A percentile compares a stretch with the other conserved stretches of the same genome.
These are phyloP conservation scores for Papilio polytes DNA, from an alignment of 1,140 invertebrate species.

Conservation along the genomic window DNA sequence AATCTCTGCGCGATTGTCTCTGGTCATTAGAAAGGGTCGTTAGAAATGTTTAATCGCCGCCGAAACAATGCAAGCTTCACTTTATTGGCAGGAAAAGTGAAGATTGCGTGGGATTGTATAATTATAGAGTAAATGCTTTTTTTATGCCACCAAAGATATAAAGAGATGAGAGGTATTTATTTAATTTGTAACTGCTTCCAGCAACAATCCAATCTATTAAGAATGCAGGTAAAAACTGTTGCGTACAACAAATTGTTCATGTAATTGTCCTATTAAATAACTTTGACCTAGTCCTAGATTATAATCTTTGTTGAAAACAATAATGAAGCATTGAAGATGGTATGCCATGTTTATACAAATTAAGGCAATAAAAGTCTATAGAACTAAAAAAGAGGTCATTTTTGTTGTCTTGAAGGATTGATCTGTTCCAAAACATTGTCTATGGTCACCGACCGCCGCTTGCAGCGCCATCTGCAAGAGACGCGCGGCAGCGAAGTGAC, in stretches of 20 bases:
- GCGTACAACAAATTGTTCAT: background rate
- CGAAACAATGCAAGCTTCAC: constrained; percentile 29
- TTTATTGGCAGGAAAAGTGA: constrained; percentile 3
- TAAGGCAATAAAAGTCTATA: background rate
- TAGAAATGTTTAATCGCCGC: constrained; percentile 34
- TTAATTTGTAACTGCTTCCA: too few relatives aligned
- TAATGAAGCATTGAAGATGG: background rate
- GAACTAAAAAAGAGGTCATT: background rate
- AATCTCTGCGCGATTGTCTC: constrained; percentile 26
- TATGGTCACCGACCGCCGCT: background rate
- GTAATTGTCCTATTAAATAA: background rate
- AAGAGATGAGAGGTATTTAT: too few relatives aligned
- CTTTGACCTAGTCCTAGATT: background rate
- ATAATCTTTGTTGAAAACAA: background rate
- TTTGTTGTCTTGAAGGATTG: background rate
- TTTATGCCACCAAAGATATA: background rate
- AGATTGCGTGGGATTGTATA: constrained; percentile 17
- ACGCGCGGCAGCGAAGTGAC: background rate
- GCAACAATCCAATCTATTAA: too few relatives aligned
- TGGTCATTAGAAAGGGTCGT: constrained; percentile 38
- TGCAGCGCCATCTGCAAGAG: background rate
- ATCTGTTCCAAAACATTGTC: background rate
- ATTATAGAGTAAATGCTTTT: background rate
- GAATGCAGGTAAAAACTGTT: too few relatives aligned
- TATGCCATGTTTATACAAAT: background rate